Evolutionary conservation across 2,797 vertebrate species (phyloP).

Genomic region (Pseudomugil gertrudae): DNA sequence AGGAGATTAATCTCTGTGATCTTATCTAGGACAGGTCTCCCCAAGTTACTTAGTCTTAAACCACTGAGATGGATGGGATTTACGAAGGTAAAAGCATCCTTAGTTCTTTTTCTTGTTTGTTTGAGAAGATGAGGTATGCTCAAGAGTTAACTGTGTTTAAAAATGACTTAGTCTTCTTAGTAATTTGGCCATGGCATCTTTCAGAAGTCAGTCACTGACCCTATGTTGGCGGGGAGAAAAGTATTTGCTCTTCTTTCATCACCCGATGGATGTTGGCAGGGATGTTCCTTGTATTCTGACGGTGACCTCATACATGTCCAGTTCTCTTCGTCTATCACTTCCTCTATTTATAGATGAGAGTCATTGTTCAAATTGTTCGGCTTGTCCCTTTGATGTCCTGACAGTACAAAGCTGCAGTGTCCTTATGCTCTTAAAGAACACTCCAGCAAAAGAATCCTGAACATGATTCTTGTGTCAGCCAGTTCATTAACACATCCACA

Average conservation of each 20-base stretch:
- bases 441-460: conserved; percentile 78
- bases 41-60: conserved; percentile 48
- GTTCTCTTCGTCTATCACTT: conserved; percentile 78
- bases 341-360: conserved; percentile 79
- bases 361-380: conserved; percentile 77
- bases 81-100: conserved; percentile 64
- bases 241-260: conserved; percentile 80
- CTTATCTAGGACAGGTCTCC: conserved; percentile 62
- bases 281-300: conserved; percentile 65
- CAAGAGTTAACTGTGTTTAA: conserved; percentile 40
- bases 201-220: conserved; percentile 62
- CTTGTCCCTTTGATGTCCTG: conserved; percentile 78
- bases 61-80: conserved; percentile 48
- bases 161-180: conserved; percentile 60
- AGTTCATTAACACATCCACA: conserved; percentile 78
- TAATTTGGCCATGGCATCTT: conserved; percentile 39
- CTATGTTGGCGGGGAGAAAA: conserved; percentile 48
- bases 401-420: conserved; percentile 79
- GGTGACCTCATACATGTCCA: conserved; percentile 78
- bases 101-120: conserved; percentile 53
- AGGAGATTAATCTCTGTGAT: conserved; percentile 77
- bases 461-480: conserved; percentile 78
- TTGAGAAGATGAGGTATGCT: conserved; percentile 36
- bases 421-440: conserved; percentile 78
- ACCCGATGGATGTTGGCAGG: conserved; percentile 66